Percentiles rank a stretch among this genome's conserved stretches.
These are phyloP conservation scores for Clamator glandarius DNA, from an alignment of 2,797 vertebrate species.

Conservation along the genomic window DNA sequence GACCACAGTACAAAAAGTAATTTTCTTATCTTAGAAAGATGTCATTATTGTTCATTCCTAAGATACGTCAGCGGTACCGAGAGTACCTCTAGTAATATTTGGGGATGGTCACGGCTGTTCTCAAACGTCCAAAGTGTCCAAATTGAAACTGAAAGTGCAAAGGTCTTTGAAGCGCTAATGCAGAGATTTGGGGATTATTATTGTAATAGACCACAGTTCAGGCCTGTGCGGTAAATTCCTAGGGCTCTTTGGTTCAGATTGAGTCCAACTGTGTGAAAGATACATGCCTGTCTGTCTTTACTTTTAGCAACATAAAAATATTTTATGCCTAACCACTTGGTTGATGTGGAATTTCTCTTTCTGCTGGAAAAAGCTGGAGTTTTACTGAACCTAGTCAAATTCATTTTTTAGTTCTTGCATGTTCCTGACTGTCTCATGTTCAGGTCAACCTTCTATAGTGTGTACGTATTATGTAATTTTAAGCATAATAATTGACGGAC, in stretches of 20 bases:
- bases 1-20: background rate
- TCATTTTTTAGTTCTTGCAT: background rate
- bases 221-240: background rate
- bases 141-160: background rate
- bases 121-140: background rate
- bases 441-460: background rate
- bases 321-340: background rate
- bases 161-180: background rate
- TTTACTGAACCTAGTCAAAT: background rate
- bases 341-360: background rate
- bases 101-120: background rate
- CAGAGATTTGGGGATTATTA: background rate
- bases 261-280: background rate
- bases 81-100: background rate
- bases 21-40: constrained; percentile 29
- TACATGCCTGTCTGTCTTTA: background rate
- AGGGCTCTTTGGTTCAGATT: background rate
- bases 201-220: background rate
- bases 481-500: background rate
- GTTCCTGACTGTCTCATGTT: background rate
- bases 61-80: background rate
- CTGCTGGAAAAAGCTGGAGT: background rate
- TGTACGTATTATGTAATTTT: background rate
- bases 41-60: constrained; percentile 17
- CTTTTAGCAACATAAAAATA: background rate